A percentile compares a stretch with the other conserved stretches of the same genome.
Evolutionary conservation across 2,888 invertebrate genomes (phyloP).

Genomic region (Julus scanicus): DNA sequence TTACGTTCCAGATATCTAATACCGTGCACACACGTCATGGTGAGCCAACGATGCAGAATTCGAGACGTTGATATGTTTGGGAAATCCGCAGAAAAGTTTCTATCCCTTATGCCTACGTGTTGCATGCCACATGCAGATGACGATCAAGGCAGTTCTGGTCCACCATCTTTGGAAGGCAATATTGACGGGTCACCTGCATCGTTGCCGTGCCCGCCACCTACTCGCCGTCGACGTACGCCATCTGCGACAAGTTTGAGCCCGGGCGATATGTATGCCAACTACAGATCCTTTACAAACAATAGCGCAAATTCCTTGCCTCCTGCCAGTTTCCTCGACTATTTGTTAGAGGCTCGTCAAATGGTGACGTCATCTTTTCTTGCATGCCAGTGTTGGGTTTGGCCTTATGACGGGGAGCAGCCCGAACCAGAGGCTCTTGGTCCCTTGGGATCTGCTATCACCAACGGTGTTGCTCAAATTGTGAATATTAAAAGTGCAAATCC

Average conservation of each 20-base stretch:
- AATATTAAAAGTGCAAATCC: slow-evolving; percentile 16
- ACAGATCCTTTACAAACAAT: neutral
- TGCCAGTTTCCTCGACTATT: slow-evolving; percentile 71
- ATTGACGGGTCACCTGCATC: slow-evolving; percentile 68
- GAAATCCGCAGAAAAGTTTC: slow-evolving; percentile 79
- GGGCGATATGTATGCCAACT: slow-evolving; percentile 37
- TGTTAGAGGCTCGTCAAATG: slow-evolving; percentile 84
- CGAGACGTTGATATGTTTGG: slow-evolving; percentile 79
- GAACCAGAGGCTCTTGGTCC: slow-evolving; percentile 10
- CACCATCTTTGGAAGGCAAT: slow-evolving; percentile 48
- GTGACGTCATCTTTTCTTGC: slow-evolving; percentile 80
- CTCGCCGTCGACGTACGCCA: slow-evolving; percentile 52
- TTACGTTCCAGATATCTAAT: slow-evolving; percentile 75
- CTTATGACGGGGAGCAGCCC: slow-evolving; percentile 69
- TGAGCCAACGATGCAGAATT: slow-evolving; percentile 79
- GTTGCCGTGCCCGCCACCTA: slow-evolving; percentile 73
- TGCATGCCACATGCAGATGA: slow-evolving; percentile 63
- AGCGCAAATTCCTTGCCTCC: slow-evolving; percentile 60
- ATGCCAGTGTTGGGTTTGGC: slow-evolving; percentile 81
- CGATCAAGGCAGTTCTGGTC: slow-evolving; percentile 61
- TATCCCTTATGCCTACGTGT: slow-evolving; percentile 77
- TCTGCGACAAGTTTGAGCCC: slow-evolving; percentile 49
- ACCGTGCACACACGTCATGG: slow-evolving; percentile 83
- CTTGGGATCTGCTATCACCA: neutral
- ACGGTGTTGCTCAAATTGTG: slow-evolving; percentile 20